phyloP scores from a whole-genome alignment of 2,797 vertebrate genomes.

The Pipistrellus nathusii region DNA sequence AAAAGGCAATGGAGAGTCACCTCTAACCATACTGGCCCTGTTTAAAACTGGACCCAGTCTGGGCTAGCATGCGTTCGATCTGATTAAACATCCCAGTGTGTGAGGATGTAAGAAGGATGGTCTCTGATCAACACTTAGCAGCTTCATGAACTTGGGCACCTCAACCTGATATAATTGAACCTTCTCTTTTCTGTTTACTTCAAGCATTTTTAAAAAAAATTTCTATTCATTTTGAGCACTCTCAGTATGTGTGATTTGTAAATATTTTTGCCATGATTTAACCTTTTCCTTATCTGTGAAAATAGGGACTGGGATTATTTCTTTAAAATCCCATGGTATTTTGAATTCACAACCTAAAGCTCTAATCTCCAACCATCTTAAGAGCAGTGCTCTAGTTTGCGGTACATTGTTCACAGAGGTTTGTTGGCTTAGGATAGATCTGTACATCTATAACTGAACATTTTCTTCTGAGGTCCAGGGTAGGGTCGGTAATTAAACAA shows the following conservation, averaged over 20 bases:
- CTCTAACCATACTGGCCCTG: background rate
- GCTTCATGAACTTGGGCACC: background rate
- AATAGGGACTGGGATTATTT: background rate
- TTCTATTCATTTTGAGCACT: background rate
- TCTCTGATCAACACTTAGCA: background rate
- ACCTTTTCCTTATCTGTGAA: background rate
- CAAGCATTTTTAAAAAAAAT: background rate
- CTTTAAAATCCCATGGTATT: background rate
- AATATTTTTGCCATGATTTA: background rate
- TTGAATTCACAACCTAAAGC: background rate
- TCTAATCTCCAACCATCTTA: background rate
- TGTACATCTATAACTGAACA: background rate
- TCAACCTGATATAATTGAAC: background rate
- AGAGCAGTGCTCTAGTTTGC: background rate
- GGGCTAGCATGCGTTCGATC: background rate
- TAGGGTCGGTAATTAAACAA: background rate
- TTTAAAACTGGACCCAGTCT: background rate
- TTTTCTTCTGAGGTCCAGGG: background rate
- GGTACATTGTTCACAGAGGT: background rate
- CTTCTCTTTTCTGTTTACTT: background rate
- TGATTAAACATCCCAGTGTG: background rate
- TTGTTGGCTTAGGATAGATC: background rate
- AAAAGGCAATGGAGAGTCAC: background rate
- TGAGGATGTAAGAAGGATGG: background rate
- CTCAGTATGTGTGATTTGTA: background rate